Evolutionary conservation across 2,797 vertebrate species (phyloP).

Genomic region (Danionella dracula): DNA sequence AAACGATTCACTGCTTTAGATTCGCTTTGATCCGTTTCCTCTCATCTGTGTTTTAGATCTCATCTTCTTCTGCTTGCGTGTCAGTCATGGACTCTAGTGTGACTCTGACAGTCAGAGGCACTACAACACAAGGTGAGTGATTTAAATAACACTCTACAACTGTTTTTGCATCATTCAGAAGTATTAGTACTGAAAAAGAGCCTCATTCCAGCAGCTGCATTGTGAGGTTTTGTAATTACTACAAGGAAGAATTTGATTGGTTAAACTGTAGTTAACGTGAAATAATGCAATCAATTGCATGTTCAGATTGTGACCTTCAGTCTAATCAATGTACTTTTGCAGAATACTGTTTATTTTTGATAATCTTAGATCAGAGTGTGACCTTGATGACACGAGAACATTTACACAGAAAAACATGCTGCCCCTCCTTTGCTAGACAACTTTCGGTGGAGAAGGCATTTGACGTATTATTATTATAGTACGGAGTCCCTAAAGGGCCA

Average conservation of each 20-base stretch:
- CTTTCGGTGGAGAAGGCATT: too few relatives aligned
- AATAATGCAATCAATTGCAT: not conserved
- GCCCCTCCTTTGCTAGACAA: too few relatives aligned
- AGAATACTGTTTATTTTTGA: not conserved
- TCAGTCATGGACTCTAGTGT: conserved; percentile 79
- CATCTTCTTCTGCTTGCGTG: not conserved
- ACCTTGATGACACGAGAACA: not conserved
- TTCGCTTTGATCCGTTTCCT: not conserved
- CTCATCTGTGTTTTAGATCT: not conserved
- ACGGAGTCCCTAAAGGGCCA: too few relatives aligned
- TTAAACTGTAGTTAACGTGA: too few relatives aligned
- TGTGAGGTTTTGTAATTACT: too few relatives aligned
- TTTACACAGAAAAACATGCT: not conserved
- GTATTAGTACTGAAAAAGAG: too few relatives aligned
- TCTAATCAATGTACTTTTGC: too few relatives aligned
- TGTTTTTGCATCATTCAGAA: not conserved
- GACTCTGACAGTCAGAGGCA: conserved; percentile 79
- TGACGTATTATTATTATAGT: too few relatives aligned
- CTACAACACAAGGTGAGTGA: conserved; percentile 75
- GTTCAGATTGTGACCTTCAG: too few relatives aligned
- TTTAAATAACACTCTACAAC: not conserved
- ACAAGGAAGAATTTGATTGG: too few relatives aligned
- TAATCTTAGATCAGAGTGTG: not conserved
- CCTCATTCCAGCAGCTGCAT: too few relatives aligned
- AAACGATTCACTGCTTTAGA: not conserved